These are phyloP conservation scores for Hemistola chrysoprasaria DNA, from an alignment of 2,888 invertebrate genomes.

Conservation along the genomic window DNA sequence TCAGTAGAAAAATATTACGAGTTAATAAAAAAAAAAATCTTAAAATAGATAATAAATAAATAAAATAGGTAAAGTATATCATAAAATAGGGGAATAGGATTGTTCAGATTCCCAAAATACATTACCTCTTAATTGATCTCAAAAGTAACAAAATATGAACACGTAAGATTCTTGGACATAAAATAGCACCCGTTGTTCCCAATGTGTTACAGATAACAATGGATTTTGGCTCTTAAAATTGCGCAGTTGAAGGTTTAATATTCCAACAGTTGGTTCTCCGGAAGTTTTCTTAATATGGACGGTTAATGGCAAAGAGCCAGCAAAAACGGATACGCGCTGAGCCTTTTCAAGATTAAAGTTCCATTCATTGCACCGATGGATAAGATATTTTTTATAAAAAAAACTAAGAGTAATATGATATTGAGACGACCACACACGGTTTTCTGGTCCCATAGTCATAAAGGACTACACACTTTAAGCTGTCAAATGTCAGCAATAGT, in stretches of 20 bases:
- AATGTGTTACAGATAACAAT: constrained; percentile 8
- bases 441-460: no score
- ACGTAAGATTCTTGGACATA: constrained; percentile 23
- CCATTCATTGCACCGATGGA: constrained; percentile 30
- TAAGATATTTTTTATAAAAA: neutral
- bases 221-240: constrained; percentile 39
- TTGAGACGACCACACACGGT: no score
- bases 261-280: constrained; percentile 40
- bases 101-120: no score
- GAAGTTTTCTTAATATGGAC: constrained; percentile 64
- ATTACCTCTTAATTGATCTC: no score
- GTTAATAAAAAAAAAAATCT: no score
- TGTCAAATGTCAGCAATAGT: no score
- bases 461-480: no score
- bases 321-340: constrained; percentile 47
- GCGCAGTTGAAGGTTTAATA: constrained; percentile 45
- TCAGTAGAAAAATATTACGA: no score
- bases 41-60: no score
- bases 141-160: constrained; percentile 30
- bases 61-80: no score
- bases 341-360: constrained; percentile 46
- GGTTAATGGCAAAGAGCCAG: constrained; percentile 61
- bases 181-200: constrained; percentile 23
- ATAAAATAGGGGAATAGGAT: no score
- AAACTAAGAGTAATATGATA: no score